Conservation (phyloP, 2,888 invertebrate species). For the Apamea anceps region DNA sequence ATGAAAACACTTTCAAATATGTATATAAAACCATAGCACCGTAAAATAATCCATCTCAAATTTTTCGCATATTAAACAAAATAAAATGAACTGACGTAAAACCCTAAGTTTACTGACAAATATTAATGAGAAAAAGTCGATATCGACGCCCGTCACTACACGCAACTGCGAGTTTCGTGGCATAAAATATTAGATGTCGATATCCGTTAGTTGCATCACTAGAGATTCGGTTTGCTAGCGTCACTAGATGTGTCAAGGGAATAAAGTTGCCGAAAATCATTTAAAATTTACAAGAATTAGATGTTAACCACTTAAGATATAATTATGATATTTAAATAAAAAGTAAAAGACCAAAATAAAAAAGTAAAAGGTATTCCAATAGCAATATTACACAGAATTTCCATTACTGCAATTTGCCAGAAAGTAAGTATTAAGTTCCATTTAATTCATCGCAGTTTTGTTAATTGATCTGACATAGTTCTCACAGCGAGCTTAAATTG, state of each 20-base stretch:
- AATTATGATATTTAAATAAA: background rate
- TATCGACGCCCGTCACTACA: constrained; percentile 65
- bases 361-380: background rate
- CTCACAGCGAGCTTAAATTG: constrained; percentile 16
- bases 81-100: constrained; percentile 33
- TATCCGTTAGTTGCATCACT: constrained; percentile 81
- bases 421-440: background rate
- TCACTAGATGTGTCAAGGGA: constrained; percentile 42
- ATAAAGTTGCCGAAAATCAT: background rate
- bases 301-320: background rate
- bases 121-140: constrained; percentile 76
- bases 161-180: constrained; percentile 67
- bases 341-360: background rate
- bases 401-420: background rate
- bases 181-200: constrained; percentile 84
- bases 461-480: constrained; percentile 34
- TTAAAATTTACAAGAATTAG: background rate
- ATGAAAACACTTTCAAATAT: constrained; percentile 19
- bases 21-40: constrained; percentile 19
- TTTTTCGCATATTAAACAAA: constrained; percentile 63
- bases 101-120: constrained; percentile 64
- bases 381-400: background rate
- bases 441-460: background rate
- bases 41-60: constrained; percentile 35
- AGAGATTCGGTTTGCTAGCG: constrained; percentile 51